A percentile compares a stretch with the other conserved stretches of the same genome.
Conservation (phyloP, 1,140 invertebrate genomes). For the Drosophila navojoa region DNA sequence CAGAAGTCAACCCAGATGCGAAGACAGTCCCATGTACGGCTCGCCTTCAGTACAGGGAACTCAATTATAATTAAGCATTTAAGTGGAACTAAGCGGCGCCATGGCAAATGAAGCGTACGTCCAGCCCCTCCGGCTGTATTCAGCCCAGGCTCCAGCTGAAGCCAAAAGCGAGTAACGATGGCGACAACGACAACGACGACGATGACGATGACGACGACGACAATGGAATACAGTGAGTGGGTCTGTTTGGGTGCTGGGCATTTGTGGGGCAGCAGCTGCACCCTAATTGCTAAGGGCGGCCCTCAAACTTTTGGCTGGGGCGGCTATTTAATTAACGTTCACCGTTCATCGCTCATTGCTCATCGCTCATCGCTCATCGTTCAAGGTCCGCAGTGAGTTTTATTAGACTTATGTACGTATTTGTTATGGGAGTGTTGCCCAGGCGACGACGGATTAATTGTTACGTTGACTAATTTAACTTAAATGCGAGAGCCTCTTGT, state of each 20-base stretch:
- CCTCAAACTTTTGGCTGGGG: constrained; percentile 55
- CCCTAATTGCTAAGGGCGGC: constrained; percentile 66
- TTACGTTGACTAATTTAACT: constrained; percentile 68
- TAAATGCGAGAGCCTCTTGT: constrained; percentile 38
- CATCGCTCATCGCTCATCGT: constrained; percentile 59
- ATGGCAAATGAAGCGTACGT: constrained; percentile 70
- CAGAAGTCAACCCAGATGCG: constrained; percentile 20
- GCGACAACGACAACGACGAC: constrained; percentile 28
- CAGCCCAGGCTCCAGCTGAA: constrained; percentile 11
- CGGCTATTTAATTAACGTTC: constrained; percentile 73
- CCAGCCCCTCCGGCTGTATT: constrained; percentile 7
- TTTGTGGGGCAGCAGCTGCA: constrained; percentile 45
- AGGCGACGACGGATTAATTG: constrained; percentile 62
- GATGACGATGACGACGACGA: constrained; percentile 17
- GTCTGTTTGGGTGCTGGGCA: not conserved
- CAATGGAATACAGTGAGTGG: constrained; percentile 4
- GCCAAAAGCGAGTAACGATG: constrained; percentile 15
- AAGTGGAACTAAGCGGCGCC: constrained; percentile 70
- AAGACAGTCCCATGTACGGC: constrained; percentile 50
- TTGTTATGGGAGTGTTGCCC: constrained; percentile 67
- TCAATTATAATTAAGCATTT: constrained; percentile 83
- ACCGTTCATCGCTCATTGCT: constrained; percentile 54
- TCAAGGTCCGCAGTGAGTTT: constrained; percentile 7
- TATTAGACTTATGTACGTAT: constrained; percentile 3
- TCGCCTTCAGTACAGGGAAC: constrained; percentile 54